Evolutionary conservation across 2,888 invertebrate genomes (phyloP).

Genomic region (Sarcophaga subvicina): DNA sequence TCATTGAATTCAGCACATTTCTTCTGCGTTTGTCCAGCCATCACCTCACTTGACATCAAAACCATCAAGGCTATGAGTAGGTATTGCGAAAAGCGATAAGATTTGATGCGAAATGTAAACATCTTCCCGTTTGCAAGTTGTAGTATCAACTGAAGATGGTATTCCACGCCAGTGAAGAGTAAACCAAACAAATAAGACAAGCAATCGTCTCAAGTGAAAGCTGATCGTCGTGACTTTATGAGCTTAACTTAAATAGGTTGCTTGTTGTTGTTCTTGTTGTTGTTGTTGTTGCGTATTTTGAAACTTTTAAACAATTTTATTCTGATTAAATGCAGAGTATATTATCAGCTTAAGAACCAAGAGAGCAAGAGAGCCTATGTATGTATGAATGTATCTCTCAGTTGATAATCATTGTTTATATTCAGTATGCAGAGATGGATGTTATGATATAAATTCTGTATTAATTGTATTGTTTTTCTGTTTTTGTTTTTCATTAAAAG

Average conservation of each 20-base stretch:
- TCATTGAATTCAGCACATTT: constrained; percentile 73
- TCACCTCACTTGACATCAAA: constrained; percentile 43
- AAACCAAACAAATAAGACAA: constrained; percentile 22
- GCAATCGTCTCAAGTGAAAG: constrained; percentile 22
- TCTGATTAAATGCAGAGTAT: not conserved
- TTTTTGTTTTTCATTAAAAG: not conserved
- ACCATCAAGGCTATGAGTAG: constrained; percentile 58
- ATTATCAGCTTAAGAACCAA: not conserved
- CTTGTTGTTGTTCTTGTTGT: not conserved
- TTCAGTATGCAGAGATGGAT: not conserved
- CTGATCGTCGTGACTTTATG: not conserved
- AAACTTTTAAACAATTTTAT: not conserved
- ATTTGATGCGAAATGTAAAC: constrained; percentile 54
- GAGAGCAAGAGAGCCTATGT: not conserved
- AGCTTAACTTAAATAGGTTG: too few species aligned
- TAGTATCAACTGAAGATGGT: constrained; percentile 72
- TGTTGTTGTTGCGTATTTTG: not conserved
- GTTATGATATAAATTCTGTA: not conserved
- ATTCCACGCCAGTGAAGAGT: constrained; percentile 33
- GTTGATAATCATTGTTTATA: not conserved
- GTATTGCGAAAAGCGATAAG: constrained; percentile 46
- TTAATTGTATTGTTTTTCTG: not conserved
- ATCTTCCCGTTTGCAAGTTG: constrained; percentile 56
- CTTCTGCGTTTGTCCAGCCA: constrained; percentile 41
- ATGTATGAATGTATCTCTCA: not conserved